These are phyloP conservation scores for Chanos chanos DNA, from an alignment of 2,797 vertebrate species.

Conservation along the genomic window DNA sequence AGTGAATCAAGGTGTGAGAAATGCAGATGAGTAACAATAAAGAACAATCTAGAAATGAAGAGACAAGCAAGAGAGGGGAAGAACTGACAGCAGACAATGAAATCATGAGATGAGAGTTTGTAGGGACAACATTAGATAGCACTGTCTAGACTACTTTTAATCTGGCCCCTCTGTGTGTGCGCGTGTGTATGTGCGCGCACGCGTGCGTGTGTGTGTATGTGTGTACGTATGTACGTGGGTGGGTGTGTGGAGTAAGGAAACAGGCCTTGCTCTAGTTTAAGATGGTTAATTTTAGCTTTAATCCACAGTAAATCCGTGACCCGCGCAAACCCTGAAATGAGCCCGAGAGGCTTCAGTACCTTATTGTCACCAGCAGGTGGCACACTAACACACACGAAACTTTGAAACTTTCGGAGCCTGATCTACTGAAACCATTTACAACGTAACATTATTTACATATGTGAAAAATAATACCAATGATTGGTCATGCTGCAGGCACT, in stretches of 20 bases:
- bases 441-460: no score
- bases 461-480: no score
- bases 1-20: background rate
- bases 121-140: background rate
- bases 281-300: constrained; percentile 65
- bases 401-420: background rate
- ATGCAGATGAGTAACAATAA: no score
- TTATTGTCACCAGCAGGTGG: constrained; percentile 59
- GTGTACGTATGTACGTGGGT: background rate
- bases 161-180: constrained; percentile 17
- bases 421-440: no score
- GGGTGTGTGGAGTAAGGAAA: constrained; percentile 11
- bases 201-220: background rate
- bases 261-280: constrained; percentile 44
- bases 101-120: background rate
- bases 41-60: no score
- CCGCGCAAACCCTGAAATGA: constrained; percentile 1
- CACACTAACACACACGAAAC: constrained; percentile 43
- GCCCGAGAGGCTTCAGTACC: constrained; percentile 27
- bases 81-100: background rate
- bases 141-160: constrained; percentile 48
- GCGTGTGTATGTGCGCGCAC: background rate
- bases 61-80: no score
- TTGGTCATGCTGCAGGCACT: no score
- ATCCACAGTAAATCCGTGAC: constrained; percentile 58